These are phyloP conservation scores for Sarcophaga rosellei DNA, from an alignment of 2,888 invertebrate species.

Conservation along the genomic window DNA sequence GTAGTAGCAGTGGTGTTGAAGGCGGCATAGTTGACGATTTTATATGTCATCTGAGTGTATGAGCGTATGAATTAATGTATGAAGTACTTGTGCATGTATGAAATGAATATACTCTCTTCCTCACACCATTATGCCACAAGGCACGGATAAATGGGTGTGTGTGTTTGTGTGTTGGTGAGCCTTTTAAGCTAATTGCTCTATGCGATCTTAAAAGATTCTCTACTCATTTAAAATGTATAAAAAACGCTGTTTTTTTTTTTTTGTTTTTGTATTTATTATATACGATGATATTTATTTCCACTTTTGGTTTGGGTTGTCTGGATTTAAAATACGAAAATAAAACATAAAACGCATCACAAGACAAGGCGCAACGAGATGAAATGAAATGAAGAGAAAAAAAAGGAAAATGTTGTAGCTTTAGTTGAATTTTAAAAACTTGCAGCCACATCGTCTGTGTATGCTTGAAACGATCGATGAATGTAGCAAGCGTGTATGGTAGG, in stretches of 20 bases:
- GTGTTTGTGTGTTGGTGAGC: slow-evolving; percentile 20
- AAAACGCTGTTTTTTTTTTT: slow-evolving; percentile 57
- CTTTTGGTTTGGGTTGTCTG: slow-evolving; percentile 52
- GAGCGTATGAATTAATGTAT: slow-evolving; percentile 28
- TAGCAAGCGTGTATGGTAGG: neutral
- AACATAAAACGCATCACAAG: no score
- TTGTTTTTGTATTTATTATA: no score
- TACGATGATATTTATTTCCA: slow-evolving; percentile 32
- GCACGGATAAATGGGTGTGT: neutral
- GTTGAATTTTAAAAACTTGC: slow-evolving; percentile 53
- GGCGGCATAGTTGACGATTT: slow-evolving; percentile 36
- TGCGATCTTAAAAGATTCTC: slow-evolving; percentile 44
- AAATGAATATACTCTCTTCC: neutral
- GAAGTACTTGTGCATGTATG: neutral
- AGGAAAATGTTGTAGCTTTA: slow-evolving; percentile 12
- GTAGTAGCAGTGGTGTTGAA: slow-evolving; percentile 14
- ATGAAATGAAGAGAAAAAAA: neutral
- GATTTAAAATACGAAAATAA: slow-evolving; percentile 56
- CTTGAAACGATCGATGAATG: neutral
- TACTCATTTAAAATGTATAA: slow-evolving; percentile 22
- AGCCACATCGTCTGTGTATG: slow-evolving; percentile 53
- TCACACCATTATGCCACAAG: no score
- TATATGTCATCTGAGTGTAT: slow-evolving; percentile 2
- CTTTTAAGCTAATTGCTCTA: slow-evolving; percentile 61
- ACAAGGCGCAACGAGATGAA: neutral